Evolutionary conservation across 2,113 vertebrate species (phyloP).

Genomic region (Apus apus): DNA sequence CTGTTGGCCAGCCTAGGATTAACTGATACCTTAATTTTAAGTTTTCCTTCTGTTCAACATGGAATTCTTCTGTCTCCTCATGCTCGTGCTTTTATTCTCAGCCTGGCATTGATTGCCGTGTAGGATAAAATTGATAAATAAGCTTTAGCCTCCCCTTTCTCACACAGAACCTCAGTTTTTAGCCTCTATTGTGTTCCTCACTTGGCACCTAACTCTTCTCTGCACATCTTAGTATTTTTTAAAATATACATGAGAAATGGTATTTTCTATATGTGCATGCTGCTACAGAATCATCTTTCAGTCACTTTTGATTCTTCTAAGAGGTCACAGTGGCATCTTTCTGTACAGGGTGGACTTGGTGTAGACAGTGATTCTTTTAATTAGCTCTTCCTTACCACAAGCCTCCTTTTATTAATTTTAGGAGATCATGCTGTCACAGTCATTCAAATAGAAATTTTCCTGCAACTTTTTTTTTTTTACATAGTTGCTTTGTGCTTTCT

Average conservation of each 20-base stretch:
- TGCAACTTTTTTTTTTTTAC: not conserved
- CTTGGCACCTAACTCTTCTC: not conserved
- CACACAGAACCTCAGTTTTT: not conserved
- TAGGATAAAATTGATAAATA: not conserved
- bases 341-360: not conserved
- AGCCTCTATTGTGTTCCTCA: not conserved
- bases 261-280: not conserved
- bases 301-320: not conserved
- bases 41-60: not conserved
- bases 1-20: not conserved
- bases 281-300: not conserved
- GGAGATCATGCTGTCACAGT: not conserved
- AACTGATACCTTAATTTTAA: not conserved
- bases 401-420: not conserved
- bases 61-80: not conserved
- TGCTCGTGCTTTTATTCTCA: not conserved
- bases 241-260: not conserved
- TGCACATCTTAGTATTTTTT: not conserved
- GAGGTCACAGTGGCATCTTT: not conserved
- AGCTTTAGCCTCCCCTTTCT: not conserved
- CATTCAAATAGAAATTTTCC: not conserved
- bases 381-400: not conserved
- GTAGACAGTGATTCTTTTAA: not conserved
- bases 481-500: not conserved
- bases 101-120: not conserved